phyloP scores from a whole-genome alignment of 2,888 invertebrate species.

The Troides aeacus region DNA sequence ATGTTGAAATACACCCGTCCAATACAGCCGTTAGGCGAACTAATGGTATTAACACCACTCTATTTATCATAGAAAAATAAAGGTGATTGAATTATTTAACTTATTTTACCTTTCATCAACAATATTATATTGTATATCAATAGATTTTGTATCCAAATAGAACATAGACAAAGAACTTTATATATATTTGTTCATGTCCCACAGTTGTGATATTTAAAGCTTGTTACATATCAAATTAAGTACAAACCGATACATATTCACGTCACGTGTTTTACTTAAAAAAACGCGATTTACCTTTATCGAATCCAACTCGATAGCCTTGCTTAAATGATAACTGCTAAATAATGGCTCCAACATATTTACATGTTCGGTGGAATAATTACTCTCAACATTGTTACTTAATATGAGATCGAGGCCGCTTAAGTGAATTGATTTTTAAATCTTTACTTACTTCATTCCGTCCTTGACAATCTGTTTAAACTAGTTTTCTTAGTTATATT shows the following conservation, averaged over 20 bases:
- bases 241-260: background rate
- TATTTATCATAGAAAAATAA: background rate
- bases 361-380: background rate
- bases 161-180: too few relatives aligned
- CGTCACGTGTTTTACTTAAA: background rate
- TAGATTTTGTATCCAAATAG: too few relatives aligned
- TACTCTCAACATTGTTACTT: background rate
- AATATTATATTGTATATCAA: too few relatives aligned
- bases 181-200: too few relatives aligned
- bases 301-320: constrained; percentile 8
- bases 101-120: too few relatives aligned
- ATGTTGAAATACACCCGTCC: constrained; percentile 12
- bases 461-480: too few relatives aligned
- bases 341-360: constrained; percentile 9
- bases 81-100: too few relatives aligned
- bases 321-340: constrained; percentile 11
- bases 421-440: background rate
- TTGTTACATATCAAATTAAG: background rate
- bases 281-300: background rate
- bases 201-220: too few relatives aligned
- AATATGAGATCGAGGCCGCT: background rate
- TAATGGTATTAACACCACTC: background rate
- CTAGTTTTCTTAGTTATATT: too few relatives aligned
- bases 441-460: background rate
- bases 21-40: background rate